Evolutionary conservation across 2,797 vertebrate genomes (phyloP).

Genomic region (Pipistrellus nathusii): DNA sequence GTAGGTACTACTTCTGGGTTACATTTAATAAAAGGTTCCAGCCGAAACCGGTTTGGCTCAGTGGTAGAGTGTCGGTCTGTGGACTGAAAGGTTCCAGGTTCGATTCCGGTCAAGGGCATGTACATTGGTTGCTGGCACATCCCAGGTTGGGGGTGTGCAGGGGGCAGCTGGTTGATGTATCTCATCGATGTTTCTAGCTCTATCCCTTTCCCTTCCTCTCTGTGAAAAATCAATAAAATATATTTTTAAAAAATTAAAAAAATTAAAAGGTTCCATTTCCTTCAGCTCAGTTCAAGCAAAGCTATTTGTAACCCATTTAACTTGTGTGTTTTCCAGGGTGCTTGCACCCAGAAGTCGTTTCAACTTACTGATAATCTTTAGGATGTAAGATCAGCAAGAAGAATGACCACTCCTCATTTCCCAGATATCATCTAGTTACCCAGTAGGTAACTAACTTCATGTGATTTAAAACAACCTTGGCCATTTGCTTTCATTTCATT

Average conservation of each 20-base stretch:
- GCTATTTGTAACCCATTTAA: background rate
- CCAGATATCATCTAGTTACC: background rate
- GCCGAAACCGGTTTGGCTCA: too few species aligned
- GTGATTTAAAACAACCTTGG: background rate
- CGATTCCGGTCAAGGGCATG: too few species aligned
- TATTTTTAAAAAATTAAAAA: too few species aligned
- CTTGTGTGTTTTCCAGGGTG: conserved; percentile 10
- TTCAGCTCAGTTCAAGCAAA: background rate
- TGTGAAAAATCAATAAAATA: too few species aligned
- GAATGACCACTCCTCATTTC: conserved; percentile 71
- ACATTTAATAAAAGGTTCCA: background rate
- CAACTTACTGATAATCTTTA: conserved; percentile 65
- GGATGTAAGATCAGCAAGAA: conserved; percentile 69
- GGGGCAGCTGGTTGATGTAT: too few species aligned
- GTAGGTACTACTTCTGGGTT: background rate
- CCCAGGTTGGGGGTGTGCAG: too few species aligned
- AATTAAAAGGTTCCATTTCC: conserved; percentile 35
- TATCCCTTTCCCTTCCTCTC: too few species aligned
- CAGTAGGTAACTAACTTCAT: background rate
- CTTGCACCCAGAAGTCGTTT: background rate
- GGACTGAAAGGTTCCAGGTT: too few species aligned
- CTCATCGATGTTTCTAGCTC: too few species aligned
- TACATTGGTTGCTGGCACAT: too few species aligned
- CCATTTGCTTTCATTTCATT: background rate
- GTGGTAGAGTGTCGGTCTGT: too few species aligned